Conservation (phyloP, 2,888 invertebrate genomes). For the Celastrina argiolus region DNA sequence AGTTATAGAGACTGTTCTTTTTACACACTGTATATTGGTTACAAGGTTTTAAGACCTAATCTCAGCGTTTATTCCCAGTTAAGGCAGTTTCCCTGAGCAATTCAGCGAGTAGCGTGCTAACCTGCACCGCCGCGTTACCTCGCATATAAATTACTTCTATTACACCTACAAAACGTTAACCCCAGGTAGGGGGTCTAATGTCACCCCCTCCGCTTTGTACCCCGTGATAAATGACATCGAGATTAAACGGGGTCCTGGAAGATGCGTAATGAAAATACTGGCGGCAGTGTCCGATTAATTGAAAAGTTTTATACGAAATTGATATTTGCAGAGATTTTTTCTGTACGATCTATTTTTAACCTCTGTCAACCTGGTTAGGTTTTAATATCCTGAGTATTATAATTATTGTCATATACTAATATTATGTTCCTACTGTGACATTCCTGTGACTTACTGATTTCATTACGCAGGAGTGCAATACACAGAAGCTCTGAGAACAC, state of each 20-base stretch:
- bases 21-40: background rate
- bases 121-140: background rate
- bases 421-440: too few species aligned
- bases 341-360: background rate
- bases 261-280: slow-evolving; percentile 7
- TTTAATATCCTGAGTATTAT: too few species aligned
- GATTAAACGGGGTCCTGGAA: slow-evolving; percentile 10
- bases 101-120: background rate
- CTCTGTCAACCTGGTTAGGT: too few species aligned
- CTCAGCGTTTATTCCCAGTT: background rate
- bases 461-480: too few species aligned
- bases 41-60: background rate
- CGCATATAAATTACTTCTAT: background rate
- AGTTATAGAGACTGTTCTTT: too few species aligned
- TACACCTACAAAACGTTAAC: background rate
- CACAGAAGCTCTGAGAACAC: too few species aligned
- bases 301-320: background rate
- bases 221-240: slow-evolving; percentile 14
- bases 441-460: too few species aligned
- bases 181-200: background rate
- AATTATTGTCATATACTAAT: too few species aligned
- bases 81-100: background rate
- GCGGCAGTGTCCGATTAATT: background rate
- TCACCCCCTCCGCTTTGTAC: background rate
- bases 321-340: background rate